Evolutionary conservation across 2,888 invertebrate species (phyloP).

Genomic region (Eucriotettix oculatus): DNA sequence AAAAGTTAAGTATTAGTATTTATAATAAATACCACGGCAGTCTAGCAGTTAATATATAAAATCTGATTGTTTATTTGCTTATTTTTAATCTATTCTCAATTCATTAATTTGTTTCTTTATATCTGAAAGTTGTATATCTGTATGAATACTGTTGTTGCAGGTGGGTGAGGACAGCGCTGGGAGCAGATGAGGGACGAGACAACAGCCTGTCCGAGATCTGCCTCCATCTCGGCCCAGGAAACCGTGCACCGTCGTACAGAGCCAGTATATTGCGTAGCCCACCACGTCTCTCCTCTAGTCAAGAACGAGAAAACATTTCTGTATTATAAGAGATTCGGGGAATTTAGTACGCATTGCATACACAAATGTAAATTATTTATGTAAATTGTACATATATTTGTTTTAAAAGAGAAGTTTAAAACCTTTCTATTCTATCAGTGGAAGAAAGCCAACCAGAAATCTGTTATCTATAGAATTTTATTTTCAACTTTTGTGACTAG

Average conservation of each 20-base stretch:
- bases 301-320: conserved; percentile 9
- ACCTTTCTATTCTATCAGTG: neutral
- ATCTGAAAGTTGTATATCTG: neutral
- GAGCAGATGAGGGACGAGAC: conserved; percentile 11
- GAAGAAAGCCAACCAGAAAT: neutral
- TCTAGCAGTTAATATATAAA: too few species aligned
- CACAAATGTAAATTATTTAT: conserved; percentile 14
- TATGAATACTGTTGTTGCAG: neutral
- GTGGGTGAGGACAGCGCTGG: conserved; percentile 5
- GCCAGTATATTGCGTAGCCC: conserved; percentile 12
- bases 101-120: too few species aligned
- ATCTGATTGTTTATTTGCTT: neutral
- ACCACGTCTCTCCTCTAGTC: conserved; percentile 12
- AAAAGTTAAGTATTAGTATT: too few species aligned
- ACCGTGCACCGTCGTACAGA: conserved; percentile 7
- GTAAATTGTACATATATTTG: conserved; percentile 15
- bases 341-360: conserved; percentile 8
- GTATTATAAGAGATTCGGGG: conserved; percentile 12
- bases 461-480: neutral
- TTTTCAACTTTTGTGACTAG: neutral
- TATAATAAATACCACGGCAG: too few species aligned
- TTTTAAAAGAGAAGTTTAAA: conserved; percentile 4
- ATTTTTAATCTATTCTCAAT: neutral
- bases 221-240: conserved; percentile 2
- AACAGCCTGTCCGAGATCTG: conserved; percentile 9